Percentiles rank a stretch among this genome's conserved stretches.
phyloP scores from a whole-genome alignment of 2,888 invertebrate genomes.

The Nysson spinosus region DNA sequence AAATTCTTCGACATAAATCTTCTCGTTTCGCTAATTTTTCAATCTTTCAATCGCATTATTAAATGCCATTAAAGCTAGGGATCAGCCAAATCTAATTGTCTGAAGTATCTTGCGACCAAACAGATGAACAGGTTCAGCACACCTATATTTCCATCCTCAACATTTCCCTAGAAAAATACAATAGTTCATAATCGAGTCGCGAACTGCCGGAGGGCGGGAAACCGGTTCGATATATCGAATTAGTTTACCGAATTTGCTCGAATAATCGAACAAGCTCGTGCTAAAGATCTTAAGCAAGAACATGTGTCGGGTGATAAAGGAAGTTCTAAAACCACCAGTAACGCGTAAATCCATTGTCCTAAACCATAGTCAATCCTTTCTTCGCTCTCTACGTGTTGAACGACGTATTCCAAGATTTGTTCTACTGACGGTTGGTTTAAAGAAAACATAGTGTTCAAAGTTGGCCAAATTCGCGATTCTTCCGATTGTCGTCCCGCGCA shows the following conservation, averaged over 20 bases:
- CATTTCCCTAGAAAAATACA: conserved; percentile 56
- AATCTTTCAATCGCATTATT: not conserved
- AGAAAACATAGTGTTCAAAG: conserved; percentile 72
- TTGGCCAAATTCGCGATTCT: conserved; percentile 50
- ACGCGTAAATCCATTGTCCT: conserved; percentile 86
- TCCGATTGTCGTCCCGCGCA: conserved; percentile 71
- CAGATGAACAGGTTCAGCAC: conserved; percentile 87
- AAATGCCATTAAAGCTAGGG: conserved; percentile 49
- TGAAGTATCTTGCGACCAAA: conserved; percentile 85
- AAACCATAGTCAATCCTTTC: conserved; percentile 77
- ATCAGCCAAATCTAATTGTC: conserved; percentile 87
- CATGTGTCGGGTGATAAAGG: conserved; percentile 85
- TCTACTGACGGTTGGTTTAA: conserved; percentile 78
- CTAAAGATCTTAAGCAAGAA: conserved; percentile 82
- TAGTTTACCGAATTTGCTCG: conserved; percentile 75
- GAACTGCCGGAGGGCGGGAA: conserved; percentile 19
- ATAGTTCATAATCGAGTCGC: conserved; percentile 19
- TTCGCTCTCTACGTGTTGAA: conserved; percentile 77
- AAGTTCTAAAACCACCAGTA: conserved; percentile 82
- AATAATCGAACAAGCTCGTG: conserved; percentile 81
- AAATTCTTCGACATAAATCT: too few species aligned
- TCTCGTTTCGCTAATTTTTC: conserved; percentile 30
- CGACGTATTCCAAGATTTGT: conserved; percentile 78
- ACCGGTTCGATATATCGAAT: conserved; percentile 63
- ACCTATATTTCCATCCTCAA: too few species aligned